These are phyloP conservation scores for Cerceris rybyensis DNA, from an alignment of 2,888 invertebrate genomes.

Conservation along the genomic window DNA sequence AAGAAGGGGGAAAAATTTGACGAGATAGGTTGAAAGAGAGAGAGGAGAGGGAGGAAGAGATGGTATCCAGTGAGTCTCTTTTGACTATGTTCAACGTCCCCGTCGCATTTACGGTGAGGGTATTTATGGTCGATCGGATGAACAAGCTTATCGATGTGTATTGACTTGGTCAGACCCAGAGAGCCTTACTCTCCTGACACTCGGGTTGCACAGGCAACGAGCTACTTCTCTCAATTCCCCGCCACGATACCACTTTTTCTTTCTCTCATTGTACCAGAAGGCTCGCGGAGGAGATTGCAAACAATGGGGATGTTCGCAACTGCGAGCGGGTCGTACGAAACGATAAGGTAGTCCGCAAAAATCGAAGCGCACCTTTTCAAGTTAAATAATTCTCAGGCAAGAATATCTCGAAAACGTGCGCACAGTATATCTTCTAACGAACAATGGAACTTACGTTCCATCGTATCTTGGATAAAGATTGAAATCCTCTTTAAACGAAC, in stretches of 20 bases:
- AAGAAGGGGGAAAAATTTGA: neutral
- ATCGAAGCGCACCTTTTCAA: neutral
- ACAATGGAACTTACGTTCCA: too few species aligned
- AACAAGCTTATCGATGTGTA: slow-evolving; percentile 32
- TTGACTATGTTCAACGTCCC: slow-evolving; percentile 9
- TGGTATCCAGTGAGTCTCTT: neutral
- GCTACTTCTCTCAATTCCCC: slow-evolving; percentile 4
- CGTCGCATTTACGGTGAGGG: neutral
- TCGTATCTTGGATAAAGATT: too few species aligned
- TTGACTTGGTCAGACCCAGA: slow-evolving; percentile 31
- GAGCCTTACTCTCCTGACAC: slow-evolving; percentile 8
- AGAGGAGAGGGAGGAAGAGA: neutral
- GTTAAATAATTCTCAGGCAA: too few species aligned
- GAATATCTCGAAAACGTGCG: too few species aligned
- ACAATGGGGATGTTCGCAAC: neutral
- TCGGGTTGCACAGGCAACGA: slow-evolving; percentile 19
- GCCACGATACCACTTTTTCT: slow-evolving; percentile 5
- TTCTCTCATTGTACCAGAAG: slow-evolving; percentile 13
- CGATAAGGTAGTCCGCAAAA: slow-evolving; percentile 4
- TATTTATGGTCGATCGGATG: slow-evolving; percentile 21
- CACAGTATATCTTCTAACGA: too few species aligned
- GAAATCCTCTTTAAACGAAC: too few species aligned
- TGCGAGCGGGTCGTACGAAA: neutral
- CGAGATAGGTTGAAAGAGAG: neutral
- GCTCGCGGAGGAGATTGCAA: neutral